A percentile compares a stretch with the other conserved stretches of the same genome.
phyloP scores from a whole-genome alignment of 2,888 invertebrate species.

The Sialis lutaria region DNA sequence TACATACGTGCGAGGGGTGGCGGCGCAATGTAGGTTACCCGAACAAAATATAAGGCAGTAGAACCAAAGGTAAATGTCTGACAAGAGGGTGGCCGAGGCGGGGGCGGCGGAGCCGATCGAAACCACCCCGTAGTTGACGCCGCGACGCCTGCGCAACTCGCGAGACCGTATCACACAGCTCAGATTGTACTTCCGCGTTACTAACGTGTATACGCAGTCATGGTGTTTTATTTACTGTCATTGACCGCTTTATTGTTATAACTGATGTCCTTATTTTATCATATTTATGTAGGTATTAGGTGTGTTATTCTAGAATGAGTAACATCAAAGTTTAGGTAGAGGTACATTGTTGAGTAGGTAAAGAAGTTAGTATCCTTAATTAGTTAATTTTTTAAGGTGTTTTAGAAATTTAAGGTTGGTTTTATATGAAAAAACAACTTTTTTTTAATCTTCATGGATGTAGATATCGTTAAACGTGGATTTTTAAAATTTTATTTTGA shows the following conservation, averaged over 20 bases:
- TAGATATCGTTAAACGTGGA: too few species aligned
- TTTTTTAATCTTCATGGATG: too few species aligned
- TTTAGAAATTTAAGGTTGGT: too few species aligned
- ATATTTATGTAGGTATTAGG: too few species aligned
- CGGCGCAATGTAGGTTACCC: not conserved
- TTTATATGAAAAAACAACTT: too few species aligned
- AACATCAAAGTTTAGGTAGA: too few species aligned
- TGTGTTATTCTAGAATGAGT: too few species aligned
- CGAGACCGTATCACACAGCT: not conserved
- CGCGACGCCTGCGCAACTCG: not conserved
- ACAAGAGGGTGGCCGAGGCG: not conserved
- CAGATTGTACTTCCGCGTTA: not conserved
- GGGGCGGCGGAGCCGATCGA: not conserved
- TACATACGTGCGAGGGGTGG: not conserved
- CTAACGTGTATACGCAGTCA: not conserved
- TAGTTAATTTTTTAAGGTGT: too few species aligned
- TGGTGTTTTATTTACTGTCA: not conserved
- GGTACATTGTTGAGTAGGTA: too few species aligned
- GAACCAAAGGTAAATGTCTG: not conserved
- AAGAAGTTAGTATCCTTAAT: too few species aligned
- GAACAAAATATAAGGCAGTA: not conserved
- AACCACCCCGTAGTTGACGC: not conserved
- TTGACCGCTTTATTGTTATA: not conserved
- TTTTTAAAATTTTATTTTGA: too few species aligned
- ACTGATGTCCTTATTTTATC: too few species aligned